Evolutionary conservation across 2,888 invertebrate species (phyloP), one percentile per base, ranked within the genome.

Genomic region (Epinotia demarniana): DNA sequence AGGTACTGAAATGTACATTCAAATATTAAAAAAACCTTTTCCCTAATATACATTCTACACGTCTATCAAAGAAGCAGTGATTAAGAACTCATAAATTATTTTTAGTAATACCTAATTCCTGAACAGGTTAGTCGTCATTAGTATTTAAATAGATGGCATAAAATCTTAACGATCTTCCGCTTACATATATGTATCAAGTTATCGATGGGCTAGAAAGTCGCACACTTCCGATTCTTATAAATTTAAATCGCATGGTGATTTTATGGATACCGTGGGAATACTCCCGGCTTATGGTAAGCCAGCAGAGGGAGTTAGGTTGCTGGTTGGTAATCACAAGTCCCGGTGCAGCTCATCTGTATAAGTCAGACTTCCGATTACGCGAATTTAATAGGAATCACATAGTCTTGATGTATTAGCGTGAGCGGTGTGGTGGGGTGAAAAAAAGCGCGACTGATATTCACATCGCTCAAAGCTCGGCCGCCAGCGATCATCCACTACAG

Each of bases 181-280:
- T 39, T n/a, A 46, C n/a, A 46, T 62, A 23, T 60, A 55, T 53
- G 61, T 73, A 61, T 27, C 49, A 72, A 58, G 49, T 49, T 49
- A 46, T 27, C 46, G 46, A 66, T 33, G 23, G 57, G 58, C n/a
- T 62, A 58, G 73, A 73, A 63, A 69, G 67, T 27, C n/a, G 16
- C 23, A 39, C 43, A 63, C 72, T 75, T 75, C 75, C 72, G 67
- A 67, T 71, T 71, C 27, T 27, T 53, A 53, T 75, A 67, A 75
- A 75, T 72, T 72, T 66, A 67, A 75, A 61, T 72, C 39, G 39
- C 71, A 75, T 75, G 60, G 19, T 72, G 55, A 67, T 75, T 75
- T 62, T 49, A 72, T 62, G 61, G 46, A 18, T 19, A 33, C 43
- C 58, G 67, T 67, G 67, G 72, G 75, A 75, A 72, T 58, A 66